phyloP scores from a whole-genome alignment of 1,140 invertebrate species.

The Mesaphorura yosii region DNA sequence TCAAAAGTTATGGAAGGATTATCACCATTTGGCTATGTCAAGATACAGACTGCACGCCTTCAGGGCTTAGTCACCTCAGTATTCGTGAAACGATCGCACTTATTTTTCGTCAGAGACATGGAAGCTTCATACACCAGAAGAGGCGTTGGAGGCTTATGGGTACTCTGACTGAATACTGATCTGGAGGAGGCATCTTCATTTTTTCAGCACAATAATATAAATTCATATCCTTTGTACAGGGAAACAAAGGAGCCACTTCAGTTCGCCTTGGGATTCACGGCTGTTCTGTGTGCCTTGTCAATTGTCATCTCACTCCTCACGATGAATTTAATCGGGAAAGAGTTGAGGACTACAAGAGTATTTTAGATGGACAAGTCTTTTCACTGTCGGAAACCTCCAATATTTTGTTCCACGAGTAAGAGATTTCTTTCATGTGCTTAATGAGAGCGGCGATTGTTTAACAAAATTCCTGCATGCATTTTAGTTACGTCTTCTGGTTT shows the following conservation, averaged over 20 bases:
- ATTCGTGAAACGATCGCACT: constrained; percentile 62
- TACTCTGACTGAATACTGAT: too few species aligned
- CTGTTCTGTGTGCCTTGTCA: constrained; percentile 72
- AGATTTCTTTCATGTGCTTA: constrained; percentile 30
- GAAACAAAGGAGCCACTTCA: constrained; percentile 87
- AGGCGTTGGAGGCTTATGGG: constrained; percentile 79
- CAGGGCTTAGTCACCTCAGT: constrained; percentile 66
- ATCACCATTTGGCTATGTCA: constrained; percentile 57
- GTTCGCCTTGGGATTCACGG: constrained; percentile 74
- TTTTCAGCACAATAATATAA: too few species aligned
- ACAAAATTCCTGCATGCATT: not conserved
- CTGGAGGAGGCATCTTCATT: too few species aligned
- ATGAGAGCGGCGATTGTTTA: not conserved
- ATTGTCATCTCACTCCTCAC: constrained; percentile 78
- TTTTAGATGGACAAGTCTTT: constrained; percentile 44
- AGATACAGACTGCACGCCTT: constrained; percentile 59
- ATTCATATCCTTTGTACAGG: too few species aligned
- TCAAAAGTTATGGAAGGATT: constrained; percentile 48
- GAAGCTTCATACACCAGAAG: constrained; percentile 74
- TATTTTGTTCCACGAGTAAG: constrained; percentile 87
- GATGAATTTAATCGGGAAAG: constrained; percentile 65
- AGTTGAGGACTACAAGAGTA: constrained; percentile 73
- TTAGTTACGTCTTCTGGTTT: constrained; percentile 82
- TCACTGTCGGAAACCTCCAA: constrained; percentile 56
- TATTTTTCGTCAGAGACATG: constrained; percentile 65